These are phyloP conservation scores for Amazona finschi DNA, from an alignment of 2,797 vertebrate genomes.

Conservation along the genomic window DNA sequence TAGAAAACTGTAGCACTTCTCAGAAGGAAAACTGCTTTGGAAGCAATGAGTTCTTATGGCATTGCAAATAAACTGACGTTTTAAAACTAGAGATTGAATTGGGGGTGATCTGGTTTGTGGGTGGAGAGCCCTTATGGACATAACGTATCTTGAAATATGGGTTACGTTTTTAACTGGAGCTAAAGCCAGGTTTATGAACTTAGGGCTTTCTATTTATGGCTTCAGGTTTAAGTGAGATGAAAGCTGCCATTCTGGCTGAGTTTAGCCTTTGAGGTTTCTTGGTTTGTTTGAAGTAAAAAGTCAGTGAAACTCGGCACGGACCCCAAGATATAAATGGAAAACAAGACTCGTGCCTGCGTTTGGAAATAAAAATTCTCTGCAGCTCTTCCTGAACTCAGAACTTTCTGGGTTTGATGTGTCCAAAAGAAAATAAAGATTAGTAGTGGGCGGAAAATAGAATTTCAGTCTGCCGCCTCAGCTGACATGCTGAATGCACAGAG, in stretches of 20 bases:
- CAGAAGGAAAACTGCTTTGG: not conserved
- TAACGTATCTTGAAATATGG: not conserved
- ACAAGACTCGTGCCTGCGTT: not conserved
- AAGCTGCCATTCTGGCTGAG: conserved; percentile 37
- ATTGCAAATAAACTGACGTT: not conserved
- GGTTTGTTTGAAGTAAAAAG: conserved; percentile 55
- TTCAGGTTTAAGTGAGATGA: conserved; percentile 48
- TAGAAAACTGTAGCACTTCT: not conserved
- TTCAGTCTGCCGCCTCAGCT: not conserved
- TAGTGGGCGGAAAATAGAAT: not conserved
- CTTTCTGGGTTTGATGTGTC: not conserved
- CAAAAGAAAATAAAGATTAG: not conserved
- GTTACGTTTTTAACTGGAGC: conserved; percentile 16
- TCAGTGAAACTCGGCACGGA: not conserved
- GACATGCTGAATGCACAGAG: not conserved
- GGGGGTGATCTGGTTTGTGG: conserved; percentile 2
- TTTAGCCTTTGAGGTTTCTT: conserved; percentile 54
- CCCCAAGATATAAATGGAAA: conserved; percentile 42
- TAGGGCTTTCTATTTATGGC: conserved; percentile 35
- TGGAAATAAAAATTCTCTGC: not conserved
- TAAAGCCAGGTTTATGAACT: conserved; percentile 49
- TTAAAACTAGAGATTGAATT: not conserved
- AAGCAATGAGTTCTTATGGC: not conserved
- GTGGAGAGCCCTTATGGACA: conserved; percentile 12
- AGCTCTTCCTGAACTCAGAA: not conserved